phyloP scores from a whole-genome alignment of 2,888 invertebrate species.

The Hofmannophila pseudospretella region DNA sequence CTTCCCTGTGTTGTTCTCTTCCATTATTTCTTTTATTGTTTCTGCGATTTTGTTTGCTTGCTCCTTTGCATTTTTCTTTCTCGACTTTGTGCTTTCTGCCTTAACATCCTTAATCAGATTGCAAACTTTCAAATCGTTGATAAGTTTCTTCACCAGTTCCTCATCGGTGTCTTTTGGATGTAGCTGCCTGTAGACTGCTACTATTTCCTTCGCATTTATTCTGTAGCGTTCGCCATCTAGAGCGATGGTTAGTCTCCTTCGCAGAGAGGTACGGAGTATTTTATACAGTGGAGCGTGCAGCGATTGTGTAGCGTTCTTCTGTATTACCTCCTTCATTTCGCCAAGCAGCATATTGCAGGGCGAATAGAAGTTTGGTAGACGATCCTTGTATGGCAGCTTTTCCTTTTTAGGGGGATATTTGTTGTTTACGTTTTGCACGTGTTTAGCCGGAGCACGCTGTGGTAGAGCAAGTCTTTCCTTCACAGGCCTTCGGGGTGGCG shows the following conservation, averaged over 20 bases:
- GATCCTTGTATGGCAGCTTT: neutral
- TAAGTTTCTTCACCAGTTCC: constrained; percentile 17
- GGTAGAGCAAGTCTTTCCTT: no score
- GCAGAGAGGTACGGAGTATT: constrained; percentile 16
- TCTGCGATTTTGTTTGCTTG: neutral
- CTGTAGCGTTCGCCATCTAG: constrained; percentile 13
- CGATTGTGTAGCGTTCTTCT: neutral
- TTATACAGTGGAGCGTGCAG: constrained; percentile 8
- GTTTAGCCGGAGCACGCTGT: no score
- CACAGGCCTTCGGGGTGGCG: neutral
- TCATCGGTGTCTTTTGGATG: constrained; percentile 22
- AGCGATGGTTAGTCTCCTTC: constrained; percentile 21
- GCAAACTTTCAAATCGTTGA: constrained; percentile 17
- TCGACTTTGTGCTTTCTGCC: neutral
- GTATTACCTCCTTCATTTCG: constrained; percentile 14
- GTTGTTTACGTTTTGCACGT: no score
- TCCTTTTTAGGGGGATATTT: constrained; percentile 2
- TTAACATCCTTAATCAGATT: constrained; percentile 7
- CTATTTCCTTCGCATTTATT: constrained; percentile 12
- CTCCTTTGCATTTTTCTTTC: neutral
- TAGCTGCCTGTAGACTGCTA: constrained; percentile 20
- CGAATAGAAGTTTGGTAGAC: constrained; percentile 14
- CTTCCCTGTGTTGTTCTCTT: neutral
- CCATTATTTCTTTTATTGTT: neutral
- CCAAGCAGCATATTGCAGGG: constrained; percentile 15